Percentiles rank a stretch among this genome's conserved stretches.
These are phyloP conservation scores for Pegoplata infirma DNA, from an alignment of 2,888 invertebrate species.

Conservation along the genomic window DNA sequence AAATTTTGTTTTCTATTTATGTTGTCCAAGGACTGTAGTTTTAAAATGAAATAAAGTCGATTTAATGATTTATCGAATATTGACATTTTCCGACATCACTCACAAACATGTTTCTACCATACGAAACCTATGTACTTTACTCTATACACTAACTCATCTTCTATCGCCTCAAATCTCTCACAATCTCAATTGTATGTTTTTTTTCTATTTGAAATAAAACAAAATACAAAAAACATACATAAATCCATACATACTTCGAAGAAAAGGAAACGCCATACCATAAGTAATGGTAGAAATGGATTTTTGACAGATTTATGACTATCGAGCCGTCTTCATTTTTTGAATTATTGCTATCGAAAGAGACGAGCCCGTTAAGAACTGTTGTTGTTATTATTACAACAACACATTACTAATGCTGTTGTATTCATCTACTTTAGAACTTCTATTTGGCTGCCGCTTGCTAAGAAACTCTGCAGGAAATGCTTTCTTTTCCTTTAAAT, in stretches of 20 bases:
- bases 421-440: slow-evolving; percentile 38
- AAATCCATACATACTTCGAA: slow-evolving; percentile 14
- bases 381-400: slow-evolving; percentile 28
- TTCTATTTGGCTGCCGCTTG: slow-evolving; percentile 49
- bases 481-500: slow-evolving; percentile 48
- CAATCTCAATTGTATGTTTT: slow-evolving; percentile 65
- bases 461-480: slow-evolving; percentile 60
- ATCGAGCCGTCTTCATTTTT: slow-evolving; percentile 78
- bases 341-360: slow-evolving; percentile 78
- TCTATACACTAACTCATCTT: slow-evolving; percentile 28
- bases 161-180: slow-evolving; percentile 51
- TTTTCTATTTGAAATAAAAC: slow-evolving; percentile 29
- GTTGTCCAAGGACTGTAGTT: no score
- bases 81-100: no score
- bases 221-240: slow-evolving; percentile 33
- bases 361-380: slow-evolving; percentile 68
- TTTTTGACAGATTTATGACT: slow-evolving; percentile 78
- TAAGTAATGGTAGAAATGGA: slow-evolving; percentile 77
- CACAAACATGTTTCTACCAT: no score
- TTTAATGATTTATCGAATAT: no score
- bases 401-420: slow-evolving; percentile 32
- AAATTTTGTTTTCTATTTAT: no score
- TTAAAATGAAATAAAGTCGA: no score
- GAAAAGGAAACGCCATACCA: slow-evolving; percentile 60
- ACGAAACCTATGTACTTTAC: no score